These are phyloP conservation scores for Prionace glauca DNA, from an alignment of 2,797 vertebrate species.

Conservation along the genomic window DNA sequence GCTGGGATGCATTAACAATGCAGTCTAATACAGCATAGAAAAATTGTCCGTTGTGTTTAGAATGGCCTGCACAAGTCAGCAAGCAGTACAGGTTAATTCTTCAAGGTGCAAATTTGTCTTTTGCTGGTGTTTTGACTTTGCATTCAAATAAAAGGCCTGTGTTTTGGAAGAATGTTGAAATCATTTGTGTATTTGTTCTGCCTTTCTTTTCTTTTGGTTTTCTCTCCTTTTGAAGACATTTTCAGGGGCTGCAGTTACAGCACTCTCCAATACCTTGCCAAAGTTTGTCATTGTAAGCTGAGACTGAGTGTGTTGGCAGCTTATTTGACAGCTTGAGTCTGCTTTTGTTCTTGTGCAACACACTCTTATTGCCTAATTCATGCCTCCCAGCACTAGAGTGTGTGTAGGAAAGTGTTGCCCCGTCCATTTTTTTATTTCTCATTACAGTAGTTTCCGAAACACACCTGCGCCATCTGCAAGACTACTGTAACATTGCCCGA, in stretches of 20 bases:
- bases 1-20: conserved; percentile 7
- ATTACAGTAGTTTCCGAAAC: background rate
- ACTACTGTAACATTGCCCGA: too few species aligned
- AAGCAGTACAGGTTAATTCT: background rate
- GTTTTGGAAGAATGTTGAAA: background rate
- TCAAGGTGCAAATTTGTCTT: background rate
- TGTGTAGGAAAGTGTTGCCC: background rate
- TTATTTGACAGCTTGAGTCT: background rate
- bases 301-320: background rate
- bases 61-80: background rate
- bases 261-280: background rate
- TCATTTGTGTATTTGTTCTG: background rate
- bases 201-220: background rate
- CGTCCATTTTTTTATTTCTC: background rate
- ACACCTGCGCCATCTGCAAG: background rate
- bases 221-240: background rate
- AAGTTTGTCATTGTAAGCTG: background rate
- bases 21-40: background rate
- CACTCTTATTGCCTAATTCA: background rate
- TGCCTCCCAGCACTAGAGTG: background rate
- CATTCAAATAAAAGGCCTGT: background rate
- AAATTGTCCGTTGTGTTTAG: background rate
- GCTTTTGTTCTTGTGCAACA: conserved; percentile 5
- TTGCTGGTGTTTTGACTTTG: background rate
- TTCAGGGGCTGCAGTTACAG: background rate